Percentiles rank a stretch among this genome's conserved stretches.
Conservation (phyloP, 2,888 invertebrate genomes). For the Diaphora mendica region DNA sequence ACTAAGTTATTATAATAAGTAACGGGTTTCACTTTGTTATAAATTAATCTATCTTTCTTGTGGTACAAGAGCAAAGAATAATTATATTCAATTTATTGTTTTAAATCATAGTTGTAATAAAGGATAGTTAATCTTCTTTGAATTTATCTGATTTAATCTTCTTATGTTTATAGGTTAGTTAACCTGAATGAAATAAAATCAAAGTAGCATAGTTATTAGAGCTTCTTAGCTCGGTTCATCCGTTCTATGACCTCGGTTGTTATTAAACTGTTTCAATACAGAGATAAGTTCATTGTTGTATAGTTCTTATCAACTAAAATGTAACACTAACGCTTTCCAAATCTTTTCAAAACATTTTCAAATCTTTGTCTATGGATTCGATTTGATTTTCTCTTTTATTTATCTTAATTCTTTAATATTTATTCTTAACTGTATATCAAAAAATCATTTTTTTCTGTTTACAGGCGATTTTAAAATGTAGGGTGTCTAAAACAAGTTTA, state of each 20-base stretch:
- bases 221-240: not conserved
- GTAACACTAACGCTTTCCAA: not conserved
- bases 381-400: too few relatives aligned
- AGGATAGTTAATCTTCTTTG: not conserved
- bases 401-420: too few relatives aligned
- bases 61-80: not conserved
- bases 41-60: not conserved
- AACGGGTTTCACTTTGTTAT: conserved; percentile 23
- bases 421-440: too few relatives aligned
- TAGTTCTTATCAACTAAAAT: not conserved
- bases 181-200: not conserved
- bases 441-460: too few relatives aligned
- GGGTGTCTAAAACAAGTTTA: too few relatives aligned
- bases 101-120: not conserved
- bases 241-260: not conserved
- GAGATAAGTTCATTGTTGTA: not conserved
- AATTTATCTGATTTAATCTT: too few relatives aligned
- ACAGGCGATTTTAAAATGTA: too few relatives aligned
- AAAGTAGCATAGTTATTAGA: not conserved
- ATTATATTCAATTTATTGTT: not conserved
- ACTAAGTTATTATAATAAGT: conserved; percentile 33
- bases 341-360: too few relatives aligned
- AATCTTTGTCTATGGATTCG: too few relatives aligned
- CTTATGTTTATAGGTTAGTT: not conserved
- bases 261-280: not conserved